A percentile compares a stretch with the other conserved stretches of the same genome.
Evolutionary conservation across 1,140 invertebrate species (phyloP).

Genomic region (Berghia stephanieae): DNA sequence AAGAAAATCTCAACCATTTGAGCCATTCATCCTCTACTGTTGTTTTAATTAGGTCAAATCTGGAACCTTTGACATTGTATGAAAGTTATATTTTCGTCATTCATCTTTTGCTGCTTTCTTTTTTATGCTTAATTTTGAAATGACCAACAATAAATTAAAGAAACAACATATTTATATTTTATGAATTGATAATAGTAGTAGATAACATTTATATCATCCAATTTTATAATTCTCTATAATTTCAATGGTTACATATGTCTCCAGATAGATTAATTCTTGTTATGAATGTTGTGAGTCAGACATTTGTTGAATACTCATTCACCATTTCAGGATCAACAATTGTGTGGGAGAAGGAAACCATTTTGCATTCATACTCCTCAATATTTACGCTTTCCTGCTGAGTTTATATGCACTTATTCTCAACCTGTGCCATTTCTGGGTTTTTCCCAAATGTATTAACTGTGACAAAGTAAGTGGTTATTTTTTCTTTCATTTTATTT

Average conservation of each 20-base stretch:
- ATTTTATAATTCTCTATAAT: too few species aligned
- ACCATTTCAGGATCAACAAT: slow-evolving; percentile 62
- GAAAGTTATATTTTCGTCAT: too few species aligned
- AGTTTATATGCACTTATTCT: slow-evolving; percentile 45
- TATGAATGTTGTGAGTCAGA: too few species aligned
- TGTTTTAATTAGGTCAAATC: too few species aligned
- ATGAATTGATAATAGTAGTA: too few species aligned
- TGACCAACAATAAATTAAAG: background rate
- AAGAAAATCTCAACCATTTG: too few species aligned
- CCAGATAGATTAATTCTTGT: too few species aligned
- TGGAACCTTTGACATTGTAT: background rate
- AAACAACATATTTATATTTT: background rate
- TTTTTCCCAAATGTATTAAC: slow-evolving; percentile 52
- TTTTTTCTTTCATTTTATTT: too few species aligned
- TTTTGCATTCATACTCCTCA: slow-evolving; percentile 58
- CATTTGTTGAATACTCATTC: background rate
- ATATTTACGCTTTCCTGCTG: slow-evolving; percentile 57
- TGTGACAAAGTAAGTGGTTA: slow-evolving; percentile 57
- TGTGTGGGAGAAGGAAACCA: slow-evolving; percentile 66
- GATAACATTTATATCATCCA: too few species aligned
- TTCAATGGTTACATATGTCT: too few species aligned
- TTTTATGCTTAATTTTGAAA: background rate
- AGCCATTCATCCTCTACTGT: too few species aligned
- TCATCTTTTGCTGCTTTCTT: too few species aligned
- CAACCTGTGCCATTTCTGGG: slow-evolving; percentile 56